These are phyloP conservation scores for Mythimna loreyi DNA, from an alignment of 2,888 invertebrate genomes.

Conservation along the genomic window DNA sequence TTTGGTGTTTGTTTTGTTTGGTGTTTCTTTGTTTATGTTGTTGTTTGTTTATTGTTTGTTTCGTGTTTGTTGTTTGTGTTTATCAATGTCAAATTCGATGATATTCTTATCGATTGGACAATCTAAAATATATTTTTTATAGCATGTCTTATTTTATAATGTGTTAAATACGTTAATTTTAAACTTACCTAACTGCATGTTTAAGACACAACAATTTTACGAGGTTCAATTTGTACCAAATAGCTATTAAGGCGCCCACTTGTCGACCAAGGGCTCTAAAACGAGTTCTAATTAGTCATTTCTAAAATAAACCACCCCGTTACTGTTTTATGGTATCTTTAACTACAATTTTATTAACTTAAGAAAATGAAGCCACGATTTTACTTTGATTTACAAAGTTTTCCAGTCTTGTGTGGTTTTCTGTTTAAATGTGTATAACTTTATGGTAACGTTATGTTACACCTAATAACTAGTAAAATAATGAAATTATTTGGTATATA, in stretches of 20 bases:
- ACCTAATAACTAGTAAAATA: neutral
- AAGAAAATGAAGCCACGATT: slow-evolving; percentile 15
- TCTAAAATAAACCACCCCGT: slow-evolving; percentile 38
- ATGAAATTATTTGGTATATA: neutral
- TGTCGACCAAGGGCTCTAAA: slow-evolving; percentile 33
- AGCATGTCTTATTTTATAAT: neutral
- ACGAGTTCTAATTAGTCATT: slow-evolving; percentile 42
- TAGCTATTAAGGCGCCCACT: slow-evolving; percentile 17
- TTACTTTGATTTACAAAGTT: slow-evolving; percentile 18
- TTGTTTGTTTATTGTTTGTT: too few species aligned
- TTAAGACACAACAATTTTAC: neutral
- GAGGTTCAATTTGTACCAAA: slow-evolving; percentile 11
- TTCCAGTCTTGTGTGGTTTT: slow-evolving; percentile 4
- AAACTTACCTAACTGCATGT: neutral
- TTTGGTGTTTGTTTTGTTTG: too few species aligned
- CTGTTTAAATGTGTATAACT: neutral
- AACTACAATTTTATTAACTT: slow-evolving; percentile 29
- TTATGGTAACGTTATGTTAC: neutral
- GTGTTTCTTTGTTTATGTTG: too few species aligned
- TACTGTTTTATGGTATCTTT: slow-evolving; percentile 20
- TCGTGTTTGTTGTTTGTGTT: too few species aligned
- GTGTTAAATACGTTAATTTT: neutral
- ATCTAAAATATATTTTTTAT: too few species aligned
- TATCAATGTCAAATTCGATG: too few species aligned
- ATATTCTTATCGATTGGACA: too few species aligned